Evolutionary conservation across 2,888 invertebrate genomes (phyloP), one percentile per base, ranked within the genome.

Genomic region (Drosophila suboccidentalis): DNA sequence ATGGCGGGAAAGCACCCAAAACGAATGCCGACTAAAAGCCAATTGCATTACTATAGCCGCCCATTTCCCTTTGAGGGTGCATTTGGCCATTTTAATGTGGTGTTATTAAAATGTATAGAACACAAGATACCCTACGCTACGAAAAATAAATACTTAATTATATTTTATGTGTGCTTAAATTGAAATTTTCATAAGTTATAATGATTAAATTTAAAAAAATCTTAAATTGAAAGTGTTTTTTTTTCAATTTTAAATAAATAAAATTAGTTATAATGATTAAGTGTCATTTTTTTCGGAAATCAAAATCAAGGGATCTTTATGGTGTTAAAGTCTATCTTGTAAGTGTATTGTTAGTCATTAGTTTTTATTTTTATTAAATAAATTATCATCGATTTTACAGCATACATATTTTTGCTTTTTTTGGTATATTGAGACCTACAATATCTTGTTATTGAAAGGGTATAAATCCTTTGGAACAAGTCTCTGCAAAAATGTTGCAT

Each of bases 11-110:
- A 57, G 26, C 49, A 46, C 22, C 43, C 55, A 57, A 51, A 60
- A 78, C 39, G 44, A 50, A 10, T 38, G 58, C 22, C 39, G 44
- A 62, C 71, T 67, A 68, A 75, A 87, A 80, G 74, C 67, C 72
- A 83, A 83, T 75, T 76, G 68, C 71, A 83, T 83, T 83, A 75
- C 71, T 72, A 66, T 71, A 73, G 73, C 49, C 49, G 58, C 58
- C 55, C 54, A 75, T 64, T 69, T 73, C 49, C 43, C 57, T 62
- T 57, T 63, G 34, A 50, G 32, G 22, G 41, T 57, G 22, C 38
- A 41, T 36, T n/a, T 68, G 17, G 11, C 29, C 15, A 44, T 55
- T 55, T 65, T 38, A 51, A 41, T 57, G 11, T 36, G 46, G 0
- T 11, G 2, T 3, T 22, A 8, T 11, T 1, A 4, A 11, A 15